A percentile compares a stretch with the other conserved stretches of the same genome.
These are phyloP conservation scores for Brachystomella parvula DNA, from an alignment of 1,140 invertebrate genomes.

Conservation along the genomic window DNA sequence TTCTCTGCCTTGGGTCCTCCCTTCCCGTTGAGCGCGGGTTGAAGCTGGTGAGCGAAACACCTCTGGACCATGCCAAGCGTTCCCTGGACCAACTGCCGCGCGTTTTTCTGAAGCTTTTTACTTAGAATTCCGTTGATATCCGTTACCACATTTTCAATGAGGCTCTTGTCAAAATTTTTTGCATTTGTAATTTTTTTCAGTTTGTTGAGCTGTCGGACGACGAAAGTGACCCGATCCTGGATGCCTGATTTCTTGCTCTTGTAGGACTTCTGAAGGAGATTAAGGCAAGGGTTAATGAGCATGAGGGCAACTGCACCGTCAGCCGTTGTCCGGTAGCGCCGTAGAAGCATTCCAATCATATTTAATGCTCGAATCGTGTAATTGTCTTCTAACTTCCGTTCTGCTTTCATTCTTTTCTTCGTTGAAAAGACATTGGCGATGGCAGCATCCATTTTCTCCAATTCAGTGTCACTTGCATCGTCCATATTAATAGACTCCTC, in stretches of 20 bases:
- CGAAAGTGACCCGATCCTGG: background rate
- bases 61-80: background rate
- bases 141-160: background rate
- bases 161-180: background rate
- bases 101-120: background rate
- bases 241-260: background rate
- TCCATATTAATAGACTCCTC: slow-evolving; percentile 11
- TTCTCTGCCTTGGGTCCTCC: background rate
- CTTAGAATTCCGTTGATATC: background rate
- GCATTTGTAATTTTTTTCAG: background rate
- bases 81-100: background rate
- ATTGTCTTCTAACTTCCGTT: background rate
- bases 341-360: background rate
- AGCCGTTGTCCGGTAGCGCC: background rate
- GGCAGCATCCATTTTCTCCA: slow-evolving; percentile 1
- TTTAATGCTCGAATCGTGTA: background rate
- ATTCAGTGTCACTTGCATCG: background rate
- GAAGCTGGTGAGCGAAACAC: background rate
- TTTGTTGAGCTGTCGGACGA: background rate
- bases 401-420: background rate
- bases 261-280: background rate
- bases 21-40: background rate
- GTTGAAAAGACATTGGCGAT: background rate
- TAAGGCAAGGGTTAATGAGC: background rate
- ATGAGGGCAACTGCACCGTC: background rate